Evolutionary conservation across 2,888 invertebrate species (phyloP).

Genomic region (Strigamia crassipes): DNA sequence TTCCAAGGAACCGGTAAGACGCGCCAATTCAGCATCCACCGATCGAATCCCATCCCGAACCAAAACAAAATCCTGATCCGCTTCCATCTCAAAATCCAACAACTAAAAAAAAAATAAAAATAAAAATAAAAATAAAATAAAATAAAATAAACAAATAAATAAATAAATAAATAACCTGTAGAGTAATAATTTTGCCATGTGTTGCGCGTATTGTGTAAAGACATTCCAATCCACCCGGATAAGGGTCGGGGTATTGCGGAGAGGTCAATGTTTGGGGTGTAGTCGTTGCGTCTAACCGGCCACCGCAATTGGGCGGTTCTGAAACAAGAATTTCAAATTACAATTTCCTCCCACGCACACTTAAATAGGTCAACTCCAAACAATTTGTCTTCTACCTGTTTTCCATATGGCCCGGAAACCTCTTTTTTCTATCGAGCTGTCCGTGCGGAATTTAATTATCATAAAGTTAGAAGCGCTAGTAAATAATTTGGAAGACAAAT

Average conservation of each 20-base stretch:
- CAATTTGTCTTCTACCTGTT: slow-evolving; percentile 52
- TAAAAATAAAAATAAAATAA: not conserved
- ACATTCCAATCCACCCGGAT: slow-evolving; percentile 95
- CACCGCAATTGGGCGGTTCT: slow-evolving; percentile 85
- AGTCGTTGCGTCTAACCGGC: slow-evolving; percentile 80
- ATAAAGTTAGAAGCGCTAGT: slow-evolving; percentile 97
- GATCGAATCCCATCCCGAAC: slow-evolving; percentile 90
- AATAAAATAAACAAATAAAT: not conserved
- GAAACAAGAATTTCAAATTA: slow-evolving; percentile 44
- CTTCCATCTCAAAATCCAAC: slow-evolving; percentile 57
- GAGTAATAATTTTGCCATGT: slow-evolving; percentile 85
- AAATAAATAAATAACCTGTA: slow-evolving; percentile 67
- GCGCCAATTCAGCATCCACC: slow-evolving; percentile 79
- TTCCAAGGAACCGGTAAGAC: slow-evolving; percentile 76
- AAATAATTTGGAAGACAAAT: slow-evolving; percentile 79
- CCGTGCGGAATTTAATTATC: slow-evolving; percentile 95
- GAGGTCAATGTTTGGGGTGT: slow-evolving; percentile 88
- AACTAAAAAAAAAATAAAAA: slow-evolving; percentile 54
- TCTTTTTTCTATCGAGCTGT: slow-evolving; percentile 87
- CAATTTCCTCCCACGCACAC: slow-evolving; percentile 24
- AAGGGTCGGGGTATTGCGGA: slow-evolving; percentile 88
- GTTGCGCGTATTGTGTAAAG: slow-evolving; percentile 89
- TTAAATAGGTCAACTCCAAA: slow-evolving; percentile 22
- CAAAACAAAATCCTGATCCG: slow-evolving; percentile 74
- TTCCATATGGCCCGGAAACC: slow-evolving; percentile 69